These are phyloP conservation scores for Gymnosoma rotundatum DNA, from an alignment of 2,888 invertebrate genomes.

Conservation along the genomic window DNA sequence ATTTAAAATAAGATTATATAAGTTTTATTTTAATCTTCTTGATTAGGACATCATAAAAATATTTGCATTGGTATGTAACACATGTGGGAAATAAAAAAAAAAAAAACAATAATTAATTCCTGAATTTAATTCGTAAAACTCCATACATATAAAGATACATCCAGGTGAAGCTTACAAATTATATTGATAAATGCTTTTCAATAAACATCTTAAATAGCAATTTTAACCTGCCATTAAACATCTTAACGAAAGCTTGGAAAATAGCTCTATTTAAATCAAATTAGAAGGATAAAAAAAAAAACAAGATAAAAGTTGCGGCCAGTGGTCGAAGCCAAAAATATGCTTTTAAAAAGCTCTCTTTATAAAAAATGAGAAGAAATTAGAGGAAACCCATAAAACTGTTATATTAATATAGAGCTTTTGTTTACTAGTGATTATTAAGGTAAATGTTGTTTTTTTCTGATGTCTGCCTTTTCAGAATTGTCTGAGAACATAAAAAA, in stretches of 20 bases:
- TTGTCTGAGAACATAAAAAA: conserved; percentile 55
- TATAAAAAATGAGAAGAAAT: background rate
- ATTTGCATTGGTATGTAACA: too few species aligned
- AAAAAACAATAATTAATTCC: too few species aligned
- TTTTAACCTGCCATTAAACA: background rate
- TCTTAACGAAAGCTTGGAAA: conserved; percentile 16
- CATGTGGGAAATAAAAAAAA: too few species aligned
- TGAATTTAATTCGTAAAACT: too few species aligned
- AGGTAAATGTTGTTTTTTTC: conserved; percentile 7
- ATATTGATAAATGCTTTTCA: too few species aligned
- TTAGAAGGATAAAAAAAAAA: conserved; percentile 36
- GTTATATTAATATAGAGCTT: conserved; percentile 59
- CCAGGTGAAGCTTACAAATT: too few species aligned
- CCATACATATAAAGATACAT: too few species aligned
- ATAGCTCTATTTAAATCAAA: conserved; percentile 54
- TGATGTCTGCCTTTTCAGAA: conserved; percentile 11
- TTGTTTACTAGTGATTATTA: conserved; percentile 30
- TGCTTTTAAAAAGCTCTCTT: conserved; percentile 38
- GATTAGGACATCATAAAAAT: too few species aligned
- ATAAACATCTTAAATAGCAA: background rate
- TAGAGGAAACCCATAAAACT: conserved; percentile 35
- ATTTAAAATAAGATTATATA: too few species aligned
- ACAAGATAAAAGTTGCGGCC: conserved; percentile 60
- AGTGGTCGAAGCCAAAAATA: conserved; percentile 41
- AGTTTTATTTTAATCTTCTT: too few species aligned